Evolutionary conservation across 2,797 vertebrate genomes (phyloP).

Genomic region (Sphenodon punctatus): DNA sequence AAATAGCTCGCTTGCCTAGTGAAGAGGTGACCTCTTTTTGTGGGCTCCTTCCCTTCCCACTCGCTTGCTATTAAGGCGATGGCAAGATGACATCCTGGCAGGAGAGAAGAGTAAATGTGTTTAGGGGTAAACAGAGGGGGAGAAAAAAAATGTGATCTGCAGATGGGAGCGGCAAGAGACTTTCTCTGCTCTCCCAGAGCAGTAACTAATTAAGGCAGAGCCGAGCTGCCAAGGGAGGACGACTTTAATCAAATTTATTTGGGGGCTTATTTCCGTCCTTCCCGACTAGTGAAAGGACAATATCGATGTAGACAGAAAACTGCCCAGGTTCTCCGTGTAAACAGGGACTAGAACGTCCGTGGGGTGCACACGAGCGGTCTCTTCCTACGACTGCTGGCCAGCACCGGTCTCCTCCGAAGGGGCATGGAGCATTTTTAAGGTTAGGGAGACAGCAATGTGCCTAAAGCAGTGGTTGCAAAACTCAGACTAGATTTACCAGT

Average conservation of each 20-base stretch:
- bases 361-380: too few relatives aligned
- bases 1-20: conserved; percentile 51
- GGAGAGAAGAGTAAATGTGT: conserved; percentile 45
- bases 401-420: too few relatives aligned
- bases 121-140: conserved; percentile 20
- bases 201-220: neutral
- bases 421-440: too few relatives aligned
- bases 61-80: conserved; percentile 61
- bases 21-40: conserved; percentile 63
- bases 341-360: too few relatives aligned
- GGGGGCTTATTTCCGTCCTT: neutral
- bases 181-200: neutral
- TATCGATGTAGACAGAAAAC: neutral
- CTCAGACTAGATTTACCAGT: too few relatives aligned
- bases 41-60: conserved; percentile 49
- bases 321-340: neutral
- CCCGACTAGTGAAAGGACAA: neutral
- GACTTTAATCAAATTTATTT: neutral
- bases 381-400: too few relatives aligned
- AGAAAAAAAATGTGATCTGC: conserved; percentile 27
- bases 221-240: neutral
- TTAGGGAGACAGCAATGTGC: too few relatives aligned
- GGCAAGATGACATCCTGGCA: conserved; percentile 56
- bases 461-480: too few relatives aligned
- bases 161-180: neutral